Base-by-base conservation (phyloP, 1,140 invertebrate species). In the Vanessa atalanta region DNA sequence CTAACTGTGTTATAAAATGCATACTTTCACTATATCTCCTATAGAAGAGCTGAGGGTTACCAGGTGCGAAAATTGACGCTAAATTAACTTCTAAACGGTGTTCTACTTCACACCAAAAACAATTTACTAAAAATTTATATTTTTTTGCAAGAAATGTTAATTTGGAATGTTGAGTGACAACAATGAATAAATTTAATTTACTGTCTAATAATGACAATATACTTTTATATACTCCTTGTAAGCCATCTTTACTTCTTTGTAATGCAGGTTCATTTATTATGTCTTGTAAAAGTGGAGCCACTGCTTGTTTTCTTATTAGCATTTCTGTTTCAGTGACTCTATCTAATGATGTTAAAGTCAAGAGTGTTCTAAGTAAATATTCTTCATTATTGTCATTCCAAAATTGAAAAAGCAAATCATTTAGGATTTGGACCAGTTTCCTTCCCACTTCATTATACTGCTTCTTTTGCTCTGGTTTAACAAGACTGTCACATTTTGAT, bases 1-100 rank as follows among this genome's bases (percentile, higher is more conserved):
- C 96, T 80, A 99, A 95, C 82, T 95, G 95, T 47, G 90, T 93
- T 47, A 99, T 86, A 94, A 99, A 98, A 48, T 96, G 93, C 82
- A 97, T 94, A 37, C 97, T 97, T 77, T 96, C 95, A 82, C 92
- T 94, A 84, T 97, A 99, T 89, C 97, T 95, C 90, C 96, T 92
- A 88, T 97, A 97, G 88, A 98, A 98, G 74, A 96, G 92, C 85
- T 98, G 95, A 12, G 98, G 97, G 93, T 99, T 98, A 73, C 97
- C 98, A 26, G 97, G 97, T 13, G 97, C 97, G 94, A 98, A 98
- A 79, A 99, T 97, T 2, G 95, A 95, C 23, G 96, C 94, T 82
- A 97, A 93, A 86, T 96, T 95, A 50, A 96, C 93, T 82, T 97
- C 95, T 71, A 98, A 94, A 74, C 97, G 95, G 80, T 95, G 94